Conservation (phyloP, 2,797 vertebrate species). For the Molossus molossus region DNA sequence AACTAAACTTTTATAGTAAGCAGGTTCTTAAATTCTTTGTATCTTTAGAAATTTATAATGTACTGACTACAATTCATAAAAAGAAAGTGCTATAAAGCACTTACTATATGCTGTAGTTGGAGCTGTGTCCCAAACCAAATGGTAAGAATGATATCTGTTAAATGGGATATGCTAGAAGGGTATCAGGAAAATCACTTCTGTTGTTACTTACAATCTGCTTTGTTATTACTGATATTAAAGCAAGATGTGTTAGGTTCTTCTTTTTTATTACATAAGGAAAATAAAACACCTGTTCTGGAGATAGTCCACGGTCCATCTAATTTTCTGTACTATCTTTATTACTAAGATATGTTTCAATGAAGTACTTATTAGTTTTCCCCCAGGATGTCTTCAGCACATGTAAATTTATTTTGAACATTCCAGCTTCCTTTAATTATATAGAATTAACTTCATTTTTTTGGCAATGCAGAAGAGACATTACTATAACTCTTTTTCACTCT, state of each 20-base stretch:
- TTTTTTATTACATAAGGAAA: not conserved
- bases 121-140: not conserved
- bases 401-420: not conserved
- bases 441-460: not conserved
- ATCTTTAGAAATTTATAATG: slow-evolving; percentile 47
- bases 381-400: not conserved
- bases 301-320: slow-evolving; percentile 1
- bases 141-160: not conserved
- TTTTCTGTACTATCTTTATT: not conserved
- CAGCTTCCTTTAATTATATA: slow-evolving; percentile 19
- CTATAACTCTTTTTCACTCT: not conserved
- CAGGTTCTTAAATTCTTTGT: slow-evolving; percentile 5
- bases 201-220: slow-evolving; percentile 34
- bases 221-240: slow-evolving; percentile 16
- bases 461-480: not conserved
- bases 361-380: slow-evolving; percentile 7
- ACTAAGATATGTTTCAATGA: slow-evolving; percentile 12
- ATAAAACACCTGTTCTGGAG: not conserved
- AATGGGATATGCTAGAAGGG: not conserved
- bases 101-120: not conserved
- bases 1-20: not conserved
- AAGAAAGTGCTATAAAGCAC: not conserved
- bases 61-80: slow-evolving; percentile 29
- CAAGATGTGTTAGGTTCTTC: slow-evolving; percentile 1
- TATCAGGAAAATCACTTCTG: not conserved